Percentiles rank a stretch among this genome's conserved stretches.
These are phyloP conservation scores for Danio tinwini DNA, from an alignment of 2,797 vertebrate genomes.

Conservation along the genomic window DNA sequence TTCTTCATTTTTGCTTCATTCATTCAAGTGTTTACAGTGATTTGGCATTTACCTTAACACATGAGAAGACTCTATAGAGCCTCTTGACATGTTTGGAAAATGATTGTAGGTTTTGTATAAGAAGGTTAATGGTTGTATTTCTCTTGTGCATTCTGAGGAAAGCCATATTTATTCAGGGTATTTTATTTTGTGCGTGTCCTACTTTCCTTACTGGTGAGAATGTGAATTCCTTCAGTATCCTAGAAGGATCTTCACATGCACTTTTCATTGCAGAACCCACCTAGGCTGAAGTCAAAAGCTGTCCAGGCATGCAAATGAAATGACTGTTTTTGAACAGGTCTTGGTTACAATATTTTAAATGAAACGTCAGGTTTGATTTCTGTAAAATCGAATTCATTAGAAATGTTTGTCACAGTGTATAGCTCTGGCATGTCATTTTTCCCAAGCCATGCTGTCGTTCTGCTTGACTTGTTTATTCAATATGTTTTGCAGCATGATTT, in stretches of 20 bases:
- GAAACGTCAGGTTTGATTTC: conserved; percentile 44
- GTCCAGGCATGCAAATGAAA: not conserved
- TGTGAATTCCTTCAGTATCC: not conserved
- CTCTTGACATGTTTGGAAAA: not conserved
- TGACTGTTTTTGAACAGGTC: not conserved
- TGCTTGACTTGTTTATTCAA: conserved; percentile 41
- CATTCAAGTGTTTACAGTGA: not conserved
- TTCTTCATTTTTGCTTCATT: conserved; percentile 16
- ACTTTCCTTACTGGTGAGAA: conserved; percentile 33
- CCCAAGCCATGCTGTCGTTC: conserved; percentile 11
- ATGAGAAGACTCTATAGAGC: not conserved
- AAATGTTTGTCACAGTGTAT: conserved; percentile 15
- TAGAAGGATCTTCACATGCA: conserved; percentile 4
- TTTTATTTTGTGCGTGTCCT: not conserved
- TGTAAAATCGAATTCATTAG: not conserved
- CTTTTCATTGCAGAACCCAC: not conserved
- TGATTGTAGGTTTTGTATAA: not conserved
- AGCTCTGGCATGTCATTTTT: conserved; percentile 24
- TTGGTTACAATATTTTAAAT: not conserved
- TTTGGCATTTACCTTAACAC: conserved; percentile 12
- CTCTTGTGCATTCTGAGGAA: not conserved
- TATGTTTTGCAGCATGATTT: conserved; percentile 27
- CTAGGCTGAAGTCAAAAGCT: not conserved
- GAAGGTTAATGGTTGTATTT: not conserved
- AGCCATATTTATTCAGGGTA: not conserved